These are phyloP conservation scores for Penaeus indicus DNA, from an alignment of 1,140 invertebrate genomes.

Conservation along the genomic window DNA sequence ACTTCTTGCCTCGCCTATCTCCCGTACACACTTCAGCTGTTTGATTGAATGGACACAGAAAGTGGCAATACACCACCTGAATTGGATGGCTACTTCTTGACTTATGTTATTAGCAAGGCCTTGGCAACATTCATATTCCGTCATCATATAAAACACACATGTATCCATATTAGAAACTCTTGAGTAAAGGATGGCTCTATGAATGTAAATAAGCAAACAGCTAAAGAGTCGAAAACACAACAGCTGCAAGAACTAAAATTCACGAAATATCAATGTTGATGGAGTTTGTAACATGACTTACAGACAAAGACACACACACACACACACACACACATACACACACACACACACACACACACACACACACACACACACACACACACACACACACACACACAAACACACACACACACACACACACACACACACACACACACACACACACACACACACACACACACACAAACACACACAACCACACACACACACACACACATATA, in stretches of 20 bases:
- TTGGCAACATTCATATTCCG: no score
- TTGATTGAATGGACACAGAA: background rate
- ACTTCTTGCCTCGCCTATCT: constrained; percentile 14
- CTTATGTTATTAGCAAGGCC: no score
- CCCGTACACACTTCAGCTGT: background rate
- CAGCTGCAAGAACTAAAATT: no score
- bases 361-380: constrained; percentile 20
- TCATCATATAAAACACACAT: no score
- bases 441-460: background rate
- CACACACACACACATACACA: background rate
- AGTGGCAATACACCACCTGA: background rate
- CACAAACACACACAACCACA: background rate
- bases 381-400: background rate
- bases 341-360: constrained; percentile 28
- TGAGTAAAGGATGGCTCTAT: no score
- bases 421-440: background rate
- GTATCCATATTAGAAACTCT: no score
- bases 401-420: background rate
- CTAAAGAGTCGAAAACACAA: no score
- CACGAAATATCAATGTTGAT: no score
- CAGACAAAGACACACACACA: no score
- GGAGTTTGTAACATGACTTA: no score
- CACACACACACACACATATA: background rate
- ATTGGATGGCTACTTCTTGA: no score
- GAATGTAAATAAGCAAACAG: no score